A percentile compares a stretch with the other conserved stretches of the same genome.
Evolutionary conservation across 2,797 vertebrate species (phyloP).

Genomic region (Lepidocolaptes lacrymiger): DNA sequence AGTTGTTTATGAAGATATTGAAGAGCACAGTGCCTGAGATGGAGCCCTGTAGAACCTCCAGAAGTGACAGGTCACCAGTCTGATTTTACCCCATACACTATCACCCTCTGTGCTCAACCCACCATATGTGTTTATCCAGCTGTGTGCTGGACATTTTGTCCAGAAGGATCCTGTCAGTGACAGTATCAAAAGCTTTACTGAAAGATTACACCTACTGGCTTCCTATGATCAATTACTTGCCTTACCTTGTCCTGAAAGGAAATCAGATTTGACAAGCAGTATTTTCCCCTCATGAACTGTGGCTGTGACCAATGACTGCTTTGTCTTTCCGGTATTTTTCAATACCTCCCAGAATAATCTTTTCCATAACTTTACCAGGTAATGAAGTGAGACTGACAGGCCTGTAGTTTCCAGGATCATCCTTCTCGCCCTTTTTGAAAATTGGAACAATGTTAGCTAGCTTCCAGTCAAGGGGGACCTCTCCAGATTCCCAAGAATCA

Average conservation of each 20-base stretch:
- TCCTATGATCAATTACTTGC: background rate
- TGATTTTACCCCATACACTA: background rate
- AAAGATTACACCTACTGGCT: background rate
- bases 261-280: background rate
- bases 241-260: background rate
- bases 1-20: background rate
- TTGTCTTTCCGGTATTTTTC: background rate
- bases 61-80: background rate
- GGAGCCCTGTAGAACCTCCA: background rate
- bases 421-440: background rate
- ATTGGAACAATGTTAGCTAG: background rate
- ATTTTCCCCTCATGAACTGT: rapidly evolving
- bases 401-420: background rate
- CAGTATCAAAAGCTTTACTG: background rate
- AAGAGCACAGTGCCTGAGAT: background rate
- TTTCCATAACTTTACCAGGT: background rate
- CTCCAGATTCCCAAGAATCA: background rate
- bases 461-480: background rate
- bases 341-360: background rate
- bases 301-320: background rate
- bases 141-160: background rate
- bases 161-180: background rate
- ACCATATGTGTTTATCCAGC: background rate
- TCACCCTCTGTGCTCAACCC: background rate
- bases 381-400: background rate